Conservation (phyloP, 2,797 vertebrate genomes). For the Pipistrellus pygmaeus region DNA sequence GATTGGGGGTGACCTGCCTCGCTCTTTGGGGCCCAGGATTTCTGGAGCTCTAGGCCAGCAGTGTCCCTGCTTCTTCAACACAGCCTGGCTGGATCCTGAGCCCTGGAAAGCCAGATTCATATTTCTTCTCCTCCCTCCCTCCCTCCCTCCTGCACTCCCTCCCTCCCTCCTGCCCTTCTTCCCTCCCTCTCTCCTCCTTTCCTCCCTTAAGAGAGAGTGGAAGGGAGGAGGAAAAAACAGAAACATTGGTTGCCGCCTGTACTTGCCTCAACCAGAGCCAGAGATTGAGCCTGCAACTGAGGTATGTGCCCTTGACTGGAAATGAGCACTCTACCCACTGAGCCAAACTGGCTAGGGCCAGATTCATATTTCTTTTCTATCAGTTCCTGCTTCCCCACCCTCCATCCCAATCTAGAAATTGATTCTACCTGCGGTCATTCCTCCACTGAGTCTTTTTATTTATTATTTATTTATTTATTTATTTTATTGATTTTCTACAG, state of each 20-base stretch:
- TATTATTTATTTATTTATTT: no score
- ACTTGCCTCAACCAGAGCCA: no score
- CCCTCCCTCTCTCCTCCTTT: no score
- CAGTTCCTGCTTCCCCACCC: background rate
- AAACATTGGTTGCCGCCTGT: no score
- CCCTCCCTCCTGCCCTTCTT: no score
- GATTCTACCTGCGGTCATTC: background rate
- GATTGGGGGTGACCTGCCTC: background rate
- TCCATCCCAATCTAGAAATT: background rate
- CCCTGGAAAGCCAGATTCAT: background rate
- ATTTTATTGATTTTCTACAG: no score
- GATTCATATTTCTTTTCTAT: background rate
- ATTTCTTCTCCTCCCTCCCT: background rate
- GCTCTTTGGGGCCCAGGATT: background rate
- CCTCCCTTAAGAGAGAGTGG: no score
- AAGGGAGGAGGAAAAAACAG: no score
- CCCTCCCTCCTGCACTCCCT: no score
- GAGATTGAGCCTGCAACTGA: no score
- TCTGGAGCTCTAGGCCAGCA: background rate
- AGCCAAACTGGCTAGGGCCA: background rate
- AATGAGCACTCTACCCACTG: background rate
- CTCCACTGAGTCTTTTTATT: background rate
- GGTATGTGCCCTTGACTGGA: no score
- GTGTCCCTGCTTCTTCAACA: background rate
- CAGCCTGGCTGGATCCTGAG: background rate